Base-by-base conservation (phyloP, 2,888 invertebrate genomes). In the Rotaria socialis region DNA sequence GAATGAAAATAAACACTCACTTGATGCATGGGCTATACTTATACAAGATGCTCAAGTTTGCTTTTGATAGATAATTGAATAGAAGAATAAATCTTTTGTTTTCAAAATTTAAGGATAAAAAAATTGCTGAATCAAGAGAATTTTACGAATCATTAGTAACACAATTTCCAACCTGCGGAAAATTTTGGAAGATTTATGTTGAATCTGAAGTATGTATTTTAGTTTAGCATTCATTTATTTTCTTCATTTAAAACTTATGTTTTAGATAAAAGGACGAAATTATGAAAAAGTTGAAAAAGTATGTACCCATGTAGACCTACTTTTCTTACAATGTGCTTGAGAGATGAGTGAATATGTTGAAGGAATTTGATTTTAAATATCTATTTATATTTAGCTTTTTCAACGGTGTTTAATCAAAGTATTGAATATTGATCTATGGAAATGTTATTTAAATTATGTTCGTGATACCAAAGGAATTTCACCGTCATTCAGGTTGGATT, bases 131-230 rank as follows among this genome's bases (percentile, higher is more conserved):
- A 91, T 96, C 97, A 10, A 93, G 98, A 84, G 93, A 94, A 0
- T 93, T 97, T 89, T 99, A 97, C 90, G 99, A 99, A 91, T 95
- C 95, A 89, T 93, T 99, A n/a, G 95, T 99, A 0, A 92, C 93
- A 1, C 95, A 96, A 14, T 99, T 98, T 90, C 97, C 98, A 0
- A 96, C 96, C 56, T 95, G 97, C 8, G 99, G 98, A 3, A 94
- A 97, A 87, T 99, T 95, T 91, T 99, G 99, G 99, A 96, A 97
- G 92, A 95, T 97, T 89, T 99, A 96, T 92, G 97, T 97, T 89
- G 97, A 97, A 52, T 55, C 75, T n/a, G 85, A 87, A 67, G 52
- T 85, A 67, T 67, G 8, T 27, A 35, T 27, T 27, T 24, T 47
- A 47, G 80, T 85, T 84, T 58, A 87, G 58, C 43, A 84, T 41